Percentiles rank a stretch among this genome's conserved stretches.
Evolutionary conservation across 2,888 invertebrate genomes (phyloP).

Genomic region (Branchellion lobata): DNA sequence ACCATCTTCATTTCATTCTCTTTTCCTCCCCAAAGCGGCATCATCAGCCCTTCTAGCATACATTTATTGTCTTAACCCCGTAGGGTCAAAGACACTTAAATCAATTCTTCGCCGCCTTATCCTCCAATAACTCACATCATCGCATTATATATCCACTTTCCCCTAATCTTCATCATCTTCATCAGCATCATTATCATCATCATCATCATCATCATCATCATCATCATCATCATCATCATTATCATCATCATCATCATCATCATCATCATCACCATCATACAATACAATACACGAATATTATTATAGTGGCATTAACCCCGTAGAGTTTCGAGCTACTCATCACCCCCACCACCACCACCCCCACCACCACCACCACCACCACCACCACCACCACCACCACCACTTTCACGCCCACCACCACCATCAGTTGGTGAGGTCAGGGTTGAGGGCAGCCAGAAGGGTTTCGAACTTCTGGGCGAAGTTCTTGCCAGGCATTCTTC

Average conservation of each 20-base stretch:
- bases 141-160: not conserved
- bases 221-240: conserved; percentile 17
- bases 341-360: conserved; percentile 1
- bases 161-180: not conserved
- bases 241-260: not conserved
- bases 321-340: no score
- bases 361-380: not conserved
- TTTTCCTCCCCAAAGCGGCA: no score
- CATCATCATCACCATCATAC: conserved; percentile 27
- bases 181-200: not conserved
- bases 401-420: no score
- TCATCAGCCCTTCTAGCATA: no score
- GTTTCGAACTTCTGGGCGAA: conserved; percentile 94
- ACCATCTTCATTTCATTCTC: no score
- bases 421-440: conserved; percentile 5
- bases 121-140: not conserved
- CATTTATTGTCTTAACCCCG: no score
- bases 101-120: no score
- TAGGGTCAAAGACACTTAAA: no score
- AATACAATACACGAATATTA: no score
- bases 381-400: no score
- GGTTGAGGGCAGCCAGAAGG: conserved; percentile 73
- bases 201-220: conserved; percentile 4
- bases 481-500: conserved; percentile 92
- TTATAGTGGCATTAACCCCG: no score